Percentiles rank a stretch among this genome's conserved stretches.
Conservation (phyloP, 2,888 invertebrate genomes). For the Aspidapion aeneum region DNA sequence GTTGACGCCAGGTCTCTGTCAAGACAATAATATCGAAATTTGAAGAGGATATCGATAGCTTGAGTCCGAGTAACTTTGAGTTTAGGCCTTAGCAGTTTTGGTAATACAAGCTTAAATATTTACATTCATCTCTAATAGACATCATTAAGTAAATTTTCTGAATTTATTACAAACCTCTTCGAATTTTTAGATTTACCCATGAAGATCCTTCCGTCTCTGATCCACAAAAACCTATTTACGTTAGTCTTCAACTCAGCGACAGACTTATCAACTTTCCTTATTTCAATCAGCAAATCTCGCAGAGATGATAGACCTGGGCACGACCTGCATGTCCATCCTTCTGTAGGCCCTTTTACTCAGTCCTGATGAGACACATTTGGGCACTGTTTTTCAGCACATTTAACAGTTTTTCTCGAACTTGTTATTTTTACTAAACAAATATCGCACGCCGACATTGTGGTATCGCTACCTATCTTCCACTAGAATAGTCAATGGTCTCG, state of each 20-base stretch:
- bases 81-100: too few relatives aligned
- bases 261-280: background rate
- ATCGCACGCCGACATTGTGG: background rate
- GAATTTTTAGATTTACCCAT: background rate
- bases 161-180: background rate
- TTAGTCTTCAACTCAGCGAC: background rate
- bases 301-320: background rate
- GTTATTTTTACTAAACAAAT: background rate
- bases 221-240: background rate
- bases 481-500: background rate
- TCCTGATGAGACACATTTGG: background rate
- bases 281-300: background rate
- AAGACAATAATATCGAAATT: background rate
- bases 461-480: background rate
- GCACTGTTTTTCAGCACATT: background rate
- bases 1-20: too few relatives aligned
- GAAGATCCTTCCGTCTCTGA: too few relatives aligned
- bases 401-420: background rate
- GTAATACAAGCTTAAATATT: background rate
- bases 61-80: background rate
- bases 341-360: background rate
- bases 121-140: background rate
- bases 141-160: background rate
- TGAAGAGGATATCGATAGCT: background rate
- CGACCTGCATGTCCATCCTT: background rate